Conservation (phyloP, 37 sponge, comb jelly and placozoan genomes). For the Petrosia ficiformis region DNA sequence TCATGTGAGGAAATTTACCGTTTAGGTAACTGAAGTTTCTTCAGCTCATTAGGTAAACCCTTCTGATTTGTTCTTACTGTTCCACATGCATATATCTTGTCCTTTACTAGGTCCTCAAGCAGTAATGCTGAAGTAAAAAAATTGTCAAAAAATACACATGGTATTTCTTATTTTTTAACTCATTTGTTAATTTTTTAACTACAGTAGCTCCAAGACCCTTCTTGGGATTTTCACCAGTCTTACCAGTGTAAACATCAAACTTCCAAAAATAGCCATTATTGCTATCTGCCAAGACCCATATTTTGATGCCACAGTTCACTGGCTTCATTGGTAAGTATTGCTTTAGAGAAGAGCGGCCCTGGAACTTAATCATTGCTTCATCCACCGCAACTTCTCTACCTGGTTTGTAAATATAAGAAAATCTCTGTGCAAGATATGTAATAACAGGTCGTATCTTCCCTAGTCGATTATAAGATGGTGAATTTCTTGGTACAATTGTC, state of each 20-base stretch:
- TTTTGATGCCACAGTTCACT: not conserved
- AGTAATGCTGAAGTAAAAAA: slow-evolving; percentile 20
- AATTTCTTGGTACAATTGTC: not conserved
- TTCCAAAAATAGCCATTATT: slow-evolving; percentile 11
- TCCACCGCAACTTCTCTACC: slow-evolving; percentile 5
- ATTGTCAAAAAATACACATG: slow-evolving; percentile 37
- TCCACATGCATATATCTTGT: slow-evolving; percentile 18
- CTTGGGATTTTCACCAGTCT: slow-evolving; percentile 13
- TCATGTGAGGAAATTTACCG: not conserved
- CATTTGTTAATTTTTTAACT: slow-evolving; percentile 6
- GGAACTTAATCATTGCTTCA: slow-evolving; percentile 33
- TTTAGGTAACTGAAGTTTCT: slow-evolving; percentile 1
- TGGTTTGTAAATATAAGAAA: slow-evolving; percentile 4
- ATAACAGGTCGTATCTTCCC: too few relatives aligned
- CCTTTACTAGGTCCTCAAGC: slow-evolving; percentile 10
- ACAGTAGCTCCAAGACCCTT: slow-evolving; percentile 26
- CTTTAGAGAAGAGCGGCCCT: not conserved
- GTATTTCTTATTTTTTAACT: slow-evolving; percentile 4
- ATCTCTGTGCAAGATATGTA: not conserved
- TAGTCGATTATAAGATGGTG: too few relatives aligned
- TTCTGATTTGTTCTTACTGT: slow-evolving; percentile 10
- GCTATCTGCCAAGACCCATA: slow-evolving; percentile 31
- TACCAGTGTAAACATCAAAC: slow-evolving; percentile 29
- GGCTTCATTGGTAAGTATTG: not conserved
- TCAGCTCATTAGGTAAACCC: slow-evolving; percentile 26